Conservation (phyloP, 2,888 invertebrate genomes). For the Drosophila hamatofila region DNA sequence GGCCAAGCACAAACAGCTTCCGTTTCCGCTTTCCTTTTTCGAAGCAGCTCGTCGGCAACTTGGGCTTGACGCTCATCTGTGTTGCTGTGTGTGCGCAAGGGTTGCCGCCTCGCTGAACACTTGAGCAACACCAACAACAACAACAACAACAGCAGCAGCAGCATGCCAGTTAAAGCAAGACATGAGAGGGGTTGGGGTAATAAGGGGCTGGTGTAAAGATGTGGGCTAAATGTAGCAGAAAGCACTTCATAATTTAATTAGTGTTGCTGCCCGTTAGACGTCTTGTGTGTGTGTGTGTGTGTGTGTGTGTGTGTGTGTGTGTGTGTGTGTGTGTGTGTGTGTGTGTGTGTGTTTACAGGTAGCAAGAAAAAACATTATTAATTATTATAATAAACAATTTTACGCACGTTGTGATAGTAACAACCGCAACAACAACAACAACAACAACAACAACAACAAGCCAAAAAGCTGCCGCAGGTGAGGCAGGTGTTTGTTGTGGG, state of each 20-base stretch:
- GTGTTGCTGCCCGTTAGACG: constrained; percentile 62
- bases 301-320: too few species aligned
- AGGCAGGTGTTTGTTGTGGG: neutral
- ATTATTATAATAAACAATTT: constrained; percentile 70
- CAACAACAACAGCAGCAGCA: constrained; percentile 2
- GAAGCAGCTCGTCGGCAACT: constrained; percentile 17
- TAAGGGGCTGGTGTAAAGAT: constrained; percentile 2
- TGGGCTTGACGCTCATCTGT: constrained; percentile 34
- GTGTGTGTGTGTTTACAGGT: constrained; percentile 16
- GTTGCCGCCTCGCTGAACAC: constrained; percentile 68
- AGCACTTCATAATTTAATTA: constrained; percentile 77
- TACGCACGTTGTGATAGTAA: constrained; percentile 52
- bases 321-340: constrained; percentile 20
- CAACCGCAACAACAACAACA: constrained; percentile 31
- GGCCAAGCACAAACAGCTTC: constrained; percentile 68
- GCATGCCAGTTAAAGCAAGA: constrained; percentile 29
- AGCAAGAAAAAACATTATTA: constrained; percentile 52
- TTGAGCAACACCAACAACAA: constrained; percentile 39
- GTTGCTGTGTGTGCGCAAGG: constrained; percentile 44
- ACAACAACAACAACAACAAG: neutral
- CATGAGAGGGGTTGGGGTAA: neutral
- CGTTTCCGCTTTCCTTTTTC: constrained; percentile 66
- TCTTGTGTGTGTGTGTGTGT: constrained; percentile 19
- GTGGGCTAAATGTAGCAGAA: constrained; percentile 67
- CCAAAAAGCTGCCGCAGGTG: neutral